Base-by-base conservation (phyloP, 2,888 invertebrate genomes). In the Melipona beecheii region DNA sequence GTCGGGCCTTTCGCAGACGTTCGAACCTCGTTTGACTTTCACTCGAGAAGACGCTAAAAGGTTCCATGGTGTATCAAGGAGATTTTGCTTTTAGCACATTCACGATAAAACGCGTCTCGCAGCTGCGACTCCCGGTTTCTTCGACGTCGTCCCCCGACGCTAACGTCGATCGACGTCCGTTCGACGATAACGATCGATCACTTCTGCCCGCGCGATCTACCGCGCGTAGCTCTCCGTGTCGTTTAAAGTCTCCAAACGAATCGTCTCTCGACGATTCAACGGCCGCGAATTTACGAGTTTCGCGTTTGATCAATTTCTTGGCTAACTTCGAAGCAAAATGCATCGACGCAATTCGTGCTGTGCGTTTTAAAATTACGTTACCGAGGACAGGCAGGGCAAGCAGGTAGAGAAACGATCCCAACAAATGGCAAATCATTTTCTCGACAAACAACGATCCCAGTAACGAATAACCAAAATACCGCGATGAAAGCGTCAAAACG, bases 41-140 rank as follows among this genome's bases (percentile, higher is more conserved):
- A 91, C 92, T 91, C 89, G 88, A 88, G 87, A 89, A 93, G 94
- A 92, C 93, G 93, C 93, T 94, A 94, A 94, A 94, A 94, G 94
- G 93, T 93, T 93, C 92, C 91, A 90, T 92, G 92, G 92, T 92
- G 92, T 93, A 93, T 93, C 92, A 92, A 91, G 91, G 92, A 93
- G 93, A 94, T 94, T 94, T 94, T 93, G 94, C 94, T 94, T 94
- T 94, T 94, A 94, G 94, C 93, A 93, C 93, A 93, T 93, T 93
- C 91, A 90, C 93, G 93, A 93, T 94, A 94, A 94, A 93, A 94
- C 90, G 92, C 91, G 91, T 87, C 85, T 78, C 84, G 71, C 81
- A 76, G 77, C 81, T 83, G 81, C 78, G 80, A 78, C 84, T 86
- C 84, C 74, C 78, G 75, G 79, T 83, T 68, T 81, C 78, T 66